These are phyloP conservation scores for Caenorhabditis sulstoni DNA, from an alignment of 2,888 invertebrate species.

Conservation along the genomic window DNA sequence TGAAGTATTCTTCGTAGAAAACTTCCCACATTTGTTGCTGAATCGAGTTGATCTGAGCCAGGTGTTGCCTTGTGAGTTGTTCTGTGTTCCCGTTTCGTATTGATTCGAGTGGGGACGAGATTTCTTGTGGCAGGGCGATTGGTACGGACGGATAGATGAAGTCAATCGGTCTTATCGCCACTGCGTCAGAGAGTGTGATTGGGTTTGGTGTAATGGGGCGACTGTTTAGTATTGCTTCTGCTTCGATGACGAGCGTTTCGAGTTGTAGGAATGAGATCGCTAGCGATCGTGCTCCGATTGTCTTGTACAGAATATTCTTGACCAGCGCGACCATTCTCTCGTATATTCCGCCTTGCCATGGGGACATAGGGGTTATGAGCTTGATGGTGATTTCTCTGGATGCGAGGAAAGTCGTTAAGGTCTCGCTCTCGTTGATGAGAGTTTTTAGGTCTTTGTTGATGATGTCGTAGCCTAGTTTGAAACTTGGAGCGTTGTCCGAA, in stretches of 20 bases:
- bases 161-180: slow-evolving; percentile 5
- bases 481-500: slow-evolving; percentile 81
- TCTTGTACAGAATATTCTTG: slow-evolving; percentile 1
- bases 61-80: not conserved
- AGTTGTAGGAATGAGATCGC: not conserved
- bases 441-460: no score
- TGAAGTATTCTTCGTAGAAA: no score
- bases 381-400: slow-evolving; percentile 67
- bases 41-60: not conserved
- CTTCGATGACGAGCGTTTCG: not conserved
- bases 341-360: slow-evolving; percentile 82
- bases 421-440: no score
- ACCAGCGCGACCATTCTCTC: slow-evolving; percentile 80
- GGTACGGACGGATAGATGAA: not conserved
- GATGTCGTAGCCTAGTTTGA: slow-evolving; percentile 58
- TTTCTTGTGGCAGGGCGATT: not conserved
- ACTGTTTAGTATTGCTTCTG: slow-evolving; percentile 16
- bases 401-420: slow-evolving; percentile 4
- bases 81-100: not conserved
- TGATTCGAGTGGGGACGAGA: not conserved
- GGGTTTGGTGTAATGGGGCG: slow-evolving; percentile 4
- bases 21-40: no score
- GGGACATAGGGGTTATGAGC: slow-evolving; percentile 81
- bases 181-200: not conserved
- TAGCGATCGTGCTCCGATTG: not conserved